Evolutionary conservation across 2,888 invertebrate genomes (phyloP).

Genomic region (Drosophila picticornis): DNA sequence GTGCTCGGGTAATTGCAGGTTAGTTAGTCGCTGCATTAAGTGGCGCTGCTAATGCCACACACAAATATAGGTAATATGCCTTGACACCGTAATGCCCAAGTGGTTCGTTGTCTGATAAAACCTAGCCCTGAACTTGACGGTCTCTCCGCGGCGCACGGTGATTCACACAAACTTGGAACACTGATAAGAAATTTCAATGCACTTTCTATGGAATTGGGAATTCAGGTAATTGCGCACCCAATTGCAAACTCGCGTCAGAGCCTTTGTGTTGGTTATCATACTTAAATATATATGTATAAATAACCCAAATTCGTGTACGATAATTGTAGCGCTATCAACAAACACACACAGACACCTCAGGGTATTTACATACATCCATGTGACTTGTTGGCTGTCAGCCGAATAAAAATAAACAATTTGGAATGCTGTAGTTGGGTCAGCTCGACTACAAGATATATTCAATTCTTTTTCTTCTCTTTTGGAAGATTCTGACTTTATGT

Average conservation of each 20-base stretch:
- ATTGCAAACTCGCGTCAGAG: slow-evolving; percentile 1
- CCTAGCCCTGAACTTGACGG: slow-evolving; percentile 40
- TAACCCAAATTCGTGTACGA: slow-evolving; percentile 48
- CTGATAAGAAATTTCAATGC: slow-evolving; percentile 27
- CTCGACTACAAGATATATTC: neutral
- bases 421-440: neutral
- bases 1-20: slow-evolving; percentile 9
- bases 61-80: neutral
- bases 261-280: slow-evolving; percentile 29
- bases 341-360: neutral
- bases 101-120: slow-evolving; percentile 16
- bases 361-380: slow-evolving; percentile 57
- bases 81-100: neutral
- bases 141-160: neutral
- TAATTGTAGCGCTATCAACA: slow-evolving; percentile 34
- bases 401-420: neutral
- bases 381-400: slow-evolving; percentile 53
- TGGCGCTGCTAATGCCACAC: neutral
- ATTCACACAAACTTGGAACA: neutral
- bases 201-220: slow-evolving; percentile 40
- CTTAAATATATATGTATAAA: neutral
- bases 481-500: neutral
- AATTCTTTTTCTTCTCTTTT: too few species aligned
- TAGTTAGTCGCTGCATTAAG: neutral
- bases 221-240: slow-evolving; percentile 20